These are phyloP conservation scores for Lobophora halterata DNA, from an alignment of 2,888 invertebrate species.

Conservation along the genomic window DNA sequence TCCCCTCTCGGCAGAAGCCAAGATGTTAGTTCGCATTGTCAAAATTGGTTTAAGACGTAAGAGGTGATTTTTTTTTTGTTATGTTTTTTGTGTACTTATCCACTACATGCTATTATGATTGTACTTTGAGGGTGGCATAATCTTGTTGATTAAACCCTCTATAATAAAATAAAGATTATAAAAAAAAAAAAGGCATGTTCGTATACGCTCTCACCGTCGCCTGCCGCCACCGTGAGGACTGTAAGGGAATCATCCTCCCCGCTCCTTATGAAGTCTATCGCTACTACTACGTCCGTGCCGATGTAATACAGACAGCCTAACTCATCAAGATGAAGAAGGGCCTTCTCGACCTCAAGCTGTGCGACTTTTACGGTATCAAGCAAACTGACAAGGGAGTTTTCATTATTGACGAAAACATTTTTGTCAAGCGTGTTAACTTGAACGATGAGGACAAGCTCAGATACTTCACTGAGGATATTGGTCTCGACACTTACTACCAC, in stretches of 20 bases:
- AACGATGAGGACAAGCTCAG: slow-evolving; percentile 80
- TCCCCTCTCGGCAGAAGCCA: too few species aligned
- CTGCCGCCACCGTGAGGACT: slow-evolving; percentile 74
- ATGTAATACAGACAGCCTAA: slow-evolving; percentile 81
- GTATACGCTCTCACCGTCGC: slow-evolving; percentile 78
- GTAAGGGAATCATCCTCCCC: slow-evolving; percentile 74
- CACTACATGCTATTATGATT: too few species aligned
- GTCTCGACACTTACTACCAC: slow-evolving; percentile 82
- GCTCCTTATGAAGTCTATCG: slow-evolving; percentile 83
- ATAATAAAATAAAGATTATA: too few species aligned
- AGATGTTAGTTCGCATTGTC: too few species aligned
- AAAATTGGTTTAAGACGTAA: too few species aligned
- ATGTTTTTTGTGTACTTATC: too few species aligned
- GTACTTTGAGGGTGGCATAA: too few species aligned
- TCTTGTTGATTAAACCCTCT: too few species aligned
- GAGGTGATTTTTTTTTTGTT: too few species aligned
- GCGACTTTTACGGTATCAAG: slow-evolving; percentile 75
- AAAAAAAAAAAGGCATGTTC: too few species aligned
- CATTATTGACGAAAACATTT: slow-evolving; percentile 84
- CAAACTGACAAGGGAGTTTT: slow-evolving; percentile 74
- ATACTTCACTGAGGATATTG: slow-evolving; percentile 85
- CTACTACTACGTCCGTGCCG: slow-evolving; percentile 83
- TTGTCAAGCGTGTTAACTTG: slow-evolving; percentile 74
- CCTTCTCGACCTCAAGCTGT: slow-evolving; percentile 69
- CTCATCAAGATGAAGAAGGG: slow-evolving; percentile 74